Percentiles rank a stretch among this genome's conserved stretches.
Evolutionary conservation across 1,140 invertebrate genomes (phyloP).

Genomic region (Euglossa dilemma): DNA sequence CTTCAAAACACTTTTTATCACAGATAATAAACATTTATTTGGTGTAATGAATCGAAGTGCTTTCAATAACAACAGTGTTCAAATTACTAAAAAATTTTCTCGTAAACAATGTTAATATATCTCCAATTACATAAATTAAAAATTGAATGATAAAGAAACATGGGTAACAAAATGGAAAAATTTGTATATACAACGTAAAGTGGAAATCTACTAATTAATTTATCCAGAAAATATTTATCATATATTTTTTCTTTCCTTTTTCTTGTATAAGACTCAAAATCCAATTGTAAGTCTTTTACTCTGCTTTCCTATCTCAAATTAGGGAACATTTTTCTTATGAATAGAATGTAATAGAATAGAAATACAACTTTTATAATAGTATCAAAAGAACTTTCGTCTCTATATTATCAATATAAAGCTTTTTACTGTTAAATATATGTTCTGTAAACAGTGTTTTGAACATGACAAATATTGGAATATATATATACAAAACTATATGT

Average conservation of each 20-base stretch:
- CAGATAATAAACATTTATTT: slow-evolving; percentile 62
- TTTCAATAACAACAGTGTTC: slow-evolving; percentile 18
- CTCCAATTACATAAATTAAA: not conserved
- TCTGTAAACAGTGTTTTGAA: slow-evolving; percentile 58
- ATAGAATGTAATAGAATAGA: slow-evolving; percentile 51
- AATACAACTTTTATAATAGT: slow-evolving; percentile 51
- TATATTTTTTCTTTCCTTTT: not conserved
- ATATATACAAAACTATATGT: slow-evolving; percentile 69
- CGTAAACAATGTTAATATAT: not conserved
- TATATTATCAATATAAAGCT: slow-evolving; percentile 61
- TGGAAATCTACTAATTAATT: not conserved
- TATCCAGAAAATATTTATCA: slow-evolving; percentile 1
- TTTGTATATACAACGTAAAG: too few species aligned
- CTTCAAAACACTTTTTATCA: slow-evolving; percentile 56
- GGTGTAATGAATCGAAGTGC: slow-evolving; percentile 33
- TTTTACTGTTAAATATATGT: slow-evolving; percentile 57
- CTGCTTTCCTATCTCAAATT: slow-evolving; percentile 29
- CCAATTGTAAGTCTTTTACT: slow-evolving; percentile 17
- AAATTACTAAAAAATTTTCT: not conserved
- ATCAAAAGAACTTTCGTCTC: slow-evolving; percentile 50
- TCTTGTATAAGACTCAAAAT: not conserved
- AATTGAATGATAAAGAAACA: not conserved
- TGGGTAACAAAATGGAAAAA: slow-evolving; percentile 7
- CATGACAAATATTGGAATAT: slow-evolving; percentile 62
- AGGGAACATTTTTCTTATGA: slow-evolving; percentile 39